Percentiles rank a stretch among this genome's conserved stretches.
These are phyloP conservation scores for Dolomedes plantarius DNA, from an alignment of 2,888 invertebrate species.

Conservation along the genomic window DNA sequence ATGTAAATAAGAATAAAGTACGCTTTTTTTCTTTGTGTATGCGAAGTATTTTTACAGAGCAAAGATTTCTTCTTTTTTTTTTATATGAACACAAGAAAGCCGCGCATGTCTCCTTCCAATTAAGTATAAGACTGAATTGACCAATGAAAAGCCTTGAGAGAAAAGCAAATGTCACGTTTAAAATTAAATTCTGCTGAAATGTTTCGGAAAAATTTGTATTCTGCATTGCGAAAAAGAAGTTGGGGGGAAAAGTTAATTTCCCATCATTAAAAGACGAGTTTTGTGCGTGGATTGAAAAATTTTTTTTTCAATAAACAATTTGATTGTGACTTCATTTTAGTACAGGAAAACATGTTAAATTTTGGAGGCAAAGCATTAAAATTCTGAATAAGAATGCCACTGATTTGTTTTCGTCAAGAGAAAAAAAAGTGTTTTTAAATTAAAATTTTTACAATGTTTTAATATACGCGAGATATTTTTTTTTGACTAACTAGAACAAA, in stretches of 20 bases:
- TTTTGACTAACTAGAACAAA: too few species aligned
- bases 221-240: not conserved
- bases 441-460: too few species aligned
- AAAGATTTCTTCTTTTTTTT: not conserved
- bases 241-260: conserved; percentile 1
- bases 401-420: too few species aligned
- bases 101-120: conserved; percentile 1
- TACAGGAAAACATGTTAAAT: not conserved
- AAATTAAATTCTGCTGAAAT: conserved; percentile 2
- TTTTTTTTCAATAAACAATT: not conserved
- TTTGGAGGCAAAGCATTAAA: not conserved
- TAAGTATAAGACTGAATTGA: conserved; percentile 5
- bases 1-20: conserved; percentile 27
- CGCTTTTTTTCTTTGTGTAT: not conserved
- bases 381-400: not conserved
- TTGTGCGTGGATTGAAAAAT: not conserved
- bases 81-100: not conserved
- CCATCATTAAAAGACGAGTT: not conserved
- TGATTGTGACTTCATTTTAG: not conserved
- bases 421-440: too few species aligned
- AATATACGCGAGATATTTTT: too few species aligned
- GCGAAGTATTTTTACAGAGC: not conserved
- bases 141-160: not conserved
- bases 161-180: conserved; percentile 12
- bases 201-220: not conserved